Evolutionary conservation across 2,113 vertebrate genomes (phyloP), one percentile per base, ranked within the genome.

Genomic region (Labrus mixtus): DNA sequence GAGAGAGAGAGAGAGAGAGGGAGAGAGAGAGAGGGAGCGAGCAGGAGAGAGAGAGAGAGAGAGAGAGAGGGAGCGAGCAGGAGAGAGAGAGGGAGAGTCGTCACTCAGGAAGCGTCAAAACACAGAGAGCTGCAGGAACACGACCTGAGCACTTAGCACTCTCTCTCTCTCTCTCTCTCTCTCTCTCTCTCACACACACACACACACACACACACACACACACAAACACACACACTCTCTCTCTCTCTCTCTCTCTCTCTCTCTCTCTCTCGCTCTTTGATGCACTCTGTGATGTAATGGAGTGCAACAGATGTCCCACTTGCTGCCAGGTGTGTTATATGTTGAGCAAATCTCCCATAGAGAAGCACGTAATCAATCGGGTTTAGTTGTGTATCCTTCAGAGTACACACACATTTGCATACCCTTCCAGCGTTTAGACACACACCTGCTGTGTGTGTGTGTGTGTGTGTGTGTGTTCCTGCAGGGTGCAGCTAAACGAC

Each of bases 231-330:
- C 29, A 33, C 29, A 33, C 25, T 25, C 11, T 17, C 13, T 10
- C 53, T 9, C 10, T n/a, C 48, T 36, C 59, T 59, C 46, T 54
- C 41, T 25, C 25, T 33, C 37, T 37, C 36, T 19, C 59, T 19
- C 22, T 16, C 56, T 19, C 37, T 48, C 7, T 15, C 10, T 19
- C 23, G 17, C 29, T 56, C n/a, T 1, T 22, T 48, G 48, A 15
- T 12, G 22, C 37, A 33, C 51, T 65, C 68, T 41, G 82, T 93
- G 93, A 93, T 92, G 88, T 93, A 91, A 93, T 82, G 88, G 87
- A 65, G 83, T 88, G 91, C 88, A 93, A 94, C 92, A 93, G 76
- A 90, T 91, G 85, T 91, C 78, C 83, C 86, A 84, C 84, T 79
- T 74, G 81, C 78, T 79, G 81, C 61, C 80, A 87, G 87, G 81